Conservation (phyloP, 2,113 vertebrate genomes). For the Aegotheles bennettii region DNA sequence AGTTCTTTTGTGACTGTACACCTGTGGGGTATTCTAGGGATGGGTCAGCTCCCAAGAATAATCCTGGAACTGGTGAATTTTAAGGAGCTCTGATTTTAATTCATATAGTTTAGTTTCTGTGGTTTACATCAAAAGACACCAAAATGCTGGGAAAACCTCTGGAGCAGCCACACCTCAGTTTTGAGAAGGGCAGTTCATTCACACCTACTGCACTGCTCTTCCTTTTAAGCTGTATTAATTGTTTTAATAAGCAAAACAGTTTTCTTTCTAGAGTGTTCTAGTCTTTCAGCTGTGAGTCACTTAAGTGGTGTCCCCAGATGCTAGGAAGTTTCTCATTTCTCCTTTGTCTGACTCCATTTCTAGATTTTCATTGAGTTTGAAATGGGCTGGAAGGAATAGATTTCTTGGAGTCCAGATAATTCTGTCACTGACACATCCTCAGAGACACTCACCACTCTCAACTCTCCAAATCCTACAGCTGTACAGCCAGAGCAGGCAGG, state of each 20-base stretch:
- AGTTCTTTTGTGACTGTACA: slow-evolving; percentile 54
- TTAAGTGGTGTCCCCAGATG: not conserved
- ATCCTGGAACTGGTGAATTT: slow-evolving; percentile 55
- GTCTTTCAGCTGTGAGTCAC: not conserved
- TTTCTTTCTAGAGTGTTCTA: slow-evolving; percentile 3
- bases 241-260: slow-evolving; percentile 56
- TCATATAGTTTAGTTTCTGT: slow-evolving; percentile 54
- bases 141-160: slow-evolving; percentile 62
- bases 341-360: not conserved
- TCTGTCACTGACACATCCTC: not conserved
- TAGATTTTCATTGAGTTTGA: not conserved
- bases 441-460: not conserved
- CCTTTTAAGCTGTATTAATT: slow-evolving; percentile 47
- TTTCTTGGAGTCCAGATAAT: not conserved
- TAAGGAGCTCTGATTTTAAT: slow-evolving; percentile 59
- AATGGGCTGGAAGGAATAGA: not conserved
- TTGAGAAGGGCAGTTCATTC: slow-evolving; percentile 48
- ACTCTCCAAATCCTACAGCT: not conserved
- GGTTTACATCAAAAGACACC: slow-evolving; percentile 66
- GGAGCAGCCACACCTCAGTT: slow-evolving; percentile 54
- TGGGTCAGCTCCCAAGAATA: slow-evolving; percentile 49
- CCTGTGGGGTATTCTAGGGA: slow-evolving; percentile 34
- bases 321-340: not conserved
- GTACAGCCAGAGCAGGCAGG: not conserved
- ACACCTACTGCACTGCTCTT: slow-evolving; percentile 34